These are phyloP conservation scores for Bradypodion ventrale DNA, from an alignment of 2,797 vertebrate genomes.

Conservation along the genomic window DNA sequence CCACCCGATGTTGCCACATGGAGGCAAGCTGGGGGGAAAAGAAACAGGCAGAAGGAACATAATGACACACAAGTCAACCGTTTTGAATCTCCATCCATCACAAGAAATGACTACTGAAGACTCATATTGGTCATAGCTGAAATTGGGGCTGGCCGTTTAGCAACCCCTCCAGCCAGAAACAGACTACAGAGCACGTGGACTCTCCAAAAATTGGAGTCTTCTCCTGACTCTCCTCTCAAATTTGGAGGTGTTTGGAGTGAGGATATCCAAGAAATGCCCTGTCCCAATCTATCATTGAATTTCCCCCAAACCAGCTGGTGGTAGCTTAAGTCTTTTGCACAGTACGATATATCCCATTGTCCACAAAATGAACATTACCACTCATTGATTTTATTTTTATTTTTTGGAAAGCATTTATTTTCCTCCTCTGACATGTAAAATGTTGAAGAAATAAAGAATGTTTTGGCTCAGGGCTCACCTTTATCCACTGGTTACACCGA, in stretches of 20 bases:
- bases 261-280: no score
- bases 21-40: constrained; percentile 79
- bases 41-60: not conserved
- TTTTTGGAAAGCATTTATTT: not conserved
- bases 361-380: no score
- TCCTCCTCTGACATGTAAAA: constrained; percentile 32
- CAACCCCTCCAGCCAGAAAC: not conserved
- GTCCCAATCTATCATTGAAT: no score
- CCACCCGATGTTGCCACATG: constrained; percentile 88
- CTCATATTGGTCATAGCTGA: accelerated
- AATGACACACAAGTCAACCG: constrained; percentile 20
- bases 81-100: not conserved
- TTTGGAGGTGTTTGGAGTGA: no score
- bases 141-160: no score
- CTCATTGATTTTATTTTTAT: not conserved
- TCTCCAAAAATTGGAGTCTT: no score
- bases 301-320: no score
- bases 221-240: no score
- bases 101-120: not conserved
- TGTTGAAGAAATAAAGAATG: constrained; percentile 52
- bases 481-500: constrained; percentile 91
- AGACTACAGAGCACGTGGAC: not conserved
- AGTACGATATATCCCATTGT: not conserved
- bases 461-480: constrained; percentile 81
- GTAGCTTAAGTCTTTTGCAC: not conserved